Conservation (phyloP, 2,113 vertebrate species). For the Pagrus major region DNA sequence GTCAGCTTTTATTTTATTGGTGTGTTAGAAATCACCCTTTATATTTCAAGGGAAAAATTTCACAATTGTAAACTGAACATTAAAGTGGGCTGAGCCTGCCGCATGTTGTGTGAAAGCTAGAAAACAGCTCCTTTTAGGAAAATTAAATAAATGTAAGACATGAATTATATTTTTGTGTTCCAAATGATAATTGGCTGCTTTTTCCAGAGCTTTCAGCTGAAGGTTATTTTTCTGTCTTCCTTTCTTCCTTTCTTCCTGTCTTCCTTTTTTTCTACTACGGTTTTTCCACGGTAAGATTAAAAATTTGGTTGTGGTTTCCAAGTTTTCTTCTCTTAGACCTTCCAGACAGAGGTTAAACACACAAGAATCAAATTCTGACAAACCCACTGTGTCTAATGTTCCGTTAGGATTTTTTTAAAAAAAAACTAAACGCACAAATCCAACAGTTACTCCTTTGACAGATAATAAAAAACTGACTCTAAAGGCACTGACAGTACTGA, state of each 20-base stretch:
- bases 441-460: conserved; percentile 47
- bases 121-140: neutral
- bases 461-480: conserved; percentile 56
- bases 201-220: neutral
- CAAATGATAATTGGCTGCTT: neutral
- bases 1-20: too few relatives aligned
- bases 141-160: neutral
- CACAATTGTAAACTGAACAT: neutral
- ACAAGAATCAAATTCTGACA: conserved; percentile 32
- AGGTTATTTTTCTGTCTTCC: too few relatives aligned
- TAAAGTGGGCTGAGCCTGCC: neutral
- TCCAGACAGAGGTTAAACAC: conserved; percentile 37
- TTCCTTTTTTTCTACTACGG: too few relatives aligned
- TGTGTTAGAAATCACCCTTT: too few relatives aligned
- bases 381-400: conserved; percentile 15
- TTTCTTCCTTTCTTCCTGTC: neutral
- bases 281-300: neutral
- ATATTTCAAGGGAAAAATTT: neutral
- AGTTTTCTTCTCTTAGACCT: conserved; percentile 34
- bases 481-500: conserved; percentile 28
- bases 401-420: conserved; percentile 27
- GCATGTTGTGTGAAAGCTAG: neutral
- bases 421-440: conserved; percentile 38
- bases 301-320: neutral
- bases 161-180: neutral